Conservation (phyloP, 2,888 invertebrate genomes). For the Panopea generosa region DNA sequence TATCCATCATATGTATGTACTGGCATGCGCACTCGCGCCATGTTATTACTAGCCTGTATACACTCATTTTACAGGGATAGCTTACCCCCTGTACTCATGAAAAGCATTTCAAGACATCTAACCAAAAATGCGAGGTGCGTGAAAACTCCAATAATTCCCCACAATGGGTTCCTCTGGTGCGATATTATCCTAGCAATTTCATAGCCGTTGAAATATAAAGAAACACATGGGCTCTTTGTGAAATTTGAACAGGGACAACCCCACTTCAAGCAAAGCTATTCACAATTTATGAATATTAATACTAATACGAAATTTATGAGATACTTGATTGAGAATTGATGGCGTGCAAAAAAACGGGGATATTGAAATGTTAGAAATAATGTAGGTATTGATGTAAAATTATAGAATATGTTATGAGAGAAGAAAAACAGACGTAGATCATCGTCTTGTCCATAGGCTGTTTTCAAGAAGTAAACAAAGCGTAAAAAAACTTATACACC, state of each 20-base stretch:
- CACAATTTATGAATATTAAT: conserved; percentile 35
- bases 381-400: too few relatives aligned
- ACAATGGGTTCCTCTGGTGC: conserved; percentile 50
- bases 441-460: too few relatives aligned
- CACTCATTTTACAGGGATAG: conserved; percentile 15
- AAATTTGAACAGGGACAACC: conserved; percentile 10
- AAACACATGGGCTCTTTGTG: conserved; percentile 25
- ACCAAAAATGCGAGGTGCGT: conserved; percentile 21
- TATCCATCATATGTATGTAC: conserved; percentile 12
- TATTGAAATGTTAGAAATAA: too few relatives aligned
- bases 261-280: conserved; percentile 30
- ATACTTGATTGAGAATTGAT: conserved; percentile 9
- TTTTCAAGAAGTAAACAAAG: too few relatives aligned
- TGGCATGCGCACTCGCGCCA: conserved; percentile 14
- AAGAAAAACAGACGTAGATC: too few relatives aligned
- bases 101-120: too few relatives aligned
- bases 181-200: conserved; percentile 52
- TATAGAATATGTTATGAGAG: too few relatives aligned
- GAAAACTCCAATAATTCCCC: conserved; percentile 42
- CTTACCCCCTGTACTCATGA: background rate
- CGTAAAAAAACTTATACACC: too few relatives aligned
- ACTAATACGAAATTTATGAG: conserved; percentile 47
- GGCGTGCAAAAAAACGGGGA: too few relatives aligned
- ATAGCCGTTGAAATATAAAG: conserved; percentile 42
- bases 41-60: conserved; percentile 17